Base-by-base conservation (phyloP, 1,140 invertebrate species). In the Drosophila leontia region DNA sequence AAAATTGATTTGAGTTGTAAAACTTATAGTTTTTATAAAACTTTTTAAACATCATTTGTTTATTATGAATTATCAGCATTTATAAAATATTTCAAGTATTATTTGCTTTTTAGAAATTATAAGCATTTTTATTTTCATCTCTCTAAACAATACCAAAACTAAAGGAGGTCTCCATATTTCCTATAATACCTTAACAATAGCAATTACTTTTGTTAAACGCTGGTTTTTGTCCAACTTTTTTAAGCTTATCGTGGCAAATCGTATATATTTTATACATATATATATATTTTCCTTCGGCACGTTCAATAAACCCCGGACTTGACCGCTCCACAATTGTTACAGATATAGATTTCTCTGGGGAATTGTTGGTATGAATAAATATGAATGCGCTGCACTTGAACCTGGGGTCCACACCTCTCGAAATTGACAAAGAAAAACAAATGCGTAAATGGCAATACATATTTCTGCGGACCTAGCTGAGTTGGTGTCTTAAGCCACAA, bases 361-460 rank as follows among this genome's bases (percentile, higher is more conserved):
- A 26, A 34, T 47, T 39, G 56, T 32, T n/a, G 45, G 23, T 15
- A 48, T 45, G 47, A 55, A 56, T 44, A 50, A 55, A 50, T 59
- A 39, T 83, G 65, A 79, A 75, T 80, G 78, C 80, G 84, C 81
- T 88, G 84, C 85, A 88, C 84, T 88, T 88, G 84, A 88, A 88
- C 84, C 85, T 72, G 72, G 51, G 56, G 67, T 74, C 77, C 85
- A 90, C 85, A 88, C 80, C 80, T 83, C 65, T 79, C 47, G 41
- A 70, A 47, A 84, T 84, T 88, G 84, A 90, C 84, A 90, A 90
- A 81, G 81, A 67, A 90, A 90, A 90, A 90, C 85, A 75, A 88
- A 88, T 90, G 85, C 84, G 85, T 88, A 88, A 88, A 88, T 78
- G 84, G 69, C 75, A 71, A 74, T 48, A 48, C 26, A 29, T 29